Conservation (phyloP, 2,113 vertebrate genomes). For the Chionodraco myersi region DNA sequence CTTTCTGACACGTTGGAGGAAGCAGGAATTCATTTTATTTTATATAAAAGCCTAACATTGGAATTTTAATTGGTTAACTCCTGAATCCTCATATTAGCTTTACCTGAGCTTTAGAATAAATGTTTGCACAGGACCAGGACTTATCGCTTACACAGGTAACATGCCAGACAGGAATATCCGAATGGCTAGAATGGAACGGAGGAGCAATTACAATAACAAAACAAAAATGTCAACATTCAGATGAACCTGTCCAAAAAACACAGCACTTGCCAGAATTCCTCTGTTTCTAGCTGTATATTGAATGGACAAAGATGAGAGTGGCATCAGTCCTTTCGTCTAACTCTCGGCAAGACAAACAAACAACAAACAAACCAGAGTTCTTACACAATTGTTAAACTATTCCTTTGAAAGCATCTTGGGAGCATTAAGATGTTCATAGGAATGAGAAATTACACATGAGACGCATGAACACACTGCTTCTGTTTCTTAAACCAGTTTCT, state of each 20-base stretch:
- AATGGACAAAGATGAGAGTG: neutral
- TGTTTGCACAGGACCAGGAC: too few relatives aligned
- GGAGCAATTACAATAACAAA: too few relatives aligned
- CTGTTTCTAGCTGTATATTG: neutral
- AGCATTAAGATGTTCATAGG: neutral
- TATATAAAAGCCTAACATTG: neutral
- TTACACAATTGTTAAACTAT: neutral
- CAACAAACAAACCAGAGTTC: neutral
- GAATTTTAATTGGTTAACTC: neutral
- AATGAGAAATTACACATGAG: slow-evolving; percentile 4
- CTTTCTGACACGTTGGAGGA: too few relatives aligned
- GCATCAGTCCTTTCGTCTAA: neutral
- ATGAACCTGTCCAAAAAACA: too few relatives aligned
- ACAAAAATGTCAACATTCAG: too few relatives aligned
- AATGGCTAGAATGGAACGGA: too few relatives aligned
- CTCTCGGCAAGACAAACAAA: neutral
- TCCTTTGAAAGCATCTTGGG: neutral
- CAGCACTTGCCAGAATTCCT: neutral
- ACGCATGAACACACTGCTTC: slow-evolving; percentile 3
- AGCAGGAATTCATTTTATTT: too few relatives aligned
- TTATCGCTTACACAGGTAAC: too few relatives aligned
- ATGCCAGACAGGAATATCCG: too few relatives aligned
- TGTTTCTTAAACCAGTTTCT: slow-evolving; percentile 7
- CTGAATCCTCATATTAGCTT: neutral
- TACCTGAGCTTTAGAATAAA: too few relatives aligned